Conservation (phyloP, 2,888 invertebrate genomes). For the Conus canariensis region DNA sequence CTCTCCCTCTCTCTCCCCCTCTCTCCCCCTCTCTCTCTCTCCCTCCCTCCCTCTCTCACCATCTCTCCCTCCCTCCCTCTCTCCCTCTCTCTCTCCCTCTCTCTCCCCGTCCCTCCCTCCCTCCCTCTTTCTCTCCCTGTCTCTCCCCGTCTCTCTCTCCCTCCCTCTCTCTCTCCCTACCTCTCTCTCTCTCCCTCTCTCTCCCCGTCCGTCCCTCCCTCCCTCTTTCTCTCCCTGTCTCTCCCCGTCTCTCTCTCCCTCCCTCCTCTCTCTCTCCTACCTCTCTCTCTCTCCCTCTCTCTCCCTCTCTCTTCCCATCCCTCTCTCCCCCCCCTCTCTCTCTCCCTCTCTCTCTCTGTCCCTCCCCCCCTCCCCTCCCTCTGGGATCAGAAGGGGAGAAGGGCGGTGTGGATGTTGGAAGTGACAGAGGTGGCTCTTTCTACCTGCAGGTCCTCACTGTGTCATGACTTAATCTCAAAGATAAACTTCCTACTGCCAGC, state of each 20-base stretch:
- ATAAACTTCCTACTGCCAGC: too few species aligned
- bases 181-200: background rate
- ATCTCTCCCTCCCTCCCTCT: background rate
- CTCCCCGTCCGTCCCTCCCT: background rate
- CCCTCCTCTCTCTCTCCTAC: background rate
- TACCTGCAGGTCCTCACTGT: too few species aligned
- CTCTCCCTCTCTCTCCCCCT: background rate
- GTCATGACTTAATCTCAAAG: too few species aligned
- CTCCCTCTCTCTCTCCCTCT: background rate
- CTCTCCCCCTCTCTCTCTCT: constrained; percentile 16
- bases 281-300: too few species aligned
- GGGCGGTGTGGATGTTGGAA: too few species aligned
- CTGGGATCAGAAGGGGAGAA: too few species aligned
- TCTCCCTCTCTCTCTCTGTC: too few species aligned
- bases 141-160: background rate
- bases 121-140: background rate
- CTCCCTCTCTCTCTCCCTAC: background rate
- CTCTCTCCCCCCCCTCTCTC: too few species aligned
- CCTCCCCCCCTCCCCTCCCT: too few species aligned
- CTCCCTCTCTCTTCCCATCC: too few species aligned
- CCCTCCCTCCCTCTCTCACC: background rate
- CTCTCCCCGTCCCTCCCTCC: background rate
- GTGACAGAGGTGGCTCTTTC: too few species aligned
- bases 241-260: background rate
- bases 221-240: background rate